Evolutionary conservation across 2,888 invertebrate species (phyloP).

Genomic region (Cyrtodaria siliqua): DNA sequence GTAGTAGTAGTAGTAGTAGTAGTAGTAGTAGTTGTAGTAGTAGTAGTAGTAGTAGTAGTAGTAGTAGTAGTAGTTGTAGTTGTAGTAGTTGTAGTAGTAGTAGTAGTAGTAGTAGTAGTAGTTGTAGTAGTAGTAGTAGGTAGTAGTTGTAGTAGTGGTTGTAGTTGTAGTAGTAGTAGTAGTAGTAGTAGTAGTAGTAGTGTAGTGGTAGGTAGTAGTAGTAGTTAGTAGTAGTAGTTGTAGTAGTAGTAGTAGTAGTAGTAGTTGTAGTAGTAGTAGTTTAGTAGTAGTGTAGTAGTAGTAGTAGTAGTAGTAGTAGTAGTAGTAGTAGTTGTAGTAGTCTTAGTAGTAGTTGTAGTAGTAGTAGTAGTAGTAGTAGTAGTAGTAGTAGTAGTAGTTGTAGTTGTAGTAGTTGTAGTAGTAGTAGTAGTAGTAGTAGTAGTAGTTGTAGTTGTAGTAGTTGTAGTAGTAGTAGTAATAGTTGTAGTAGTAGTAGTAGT

Average conservation of each 20-base stretch:
- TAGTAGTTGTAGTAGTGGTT: no score
- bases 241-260: no score
- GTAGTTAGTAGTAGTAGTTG: no score
- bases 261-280: no score
- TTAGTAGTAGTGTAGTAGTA: no score
- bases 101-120: background rate
- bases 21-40: background rate
- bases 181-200: no score
- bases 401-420: background rate
- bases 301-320: background rate
- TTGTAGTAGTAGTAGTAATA: background rate
- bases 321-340: background rate
- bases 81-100: background rate
- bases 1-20: conserved; percentile 2
- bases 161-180: no score
- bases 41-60: conserved; percentile 8
- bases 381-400: conserved; percentile 2
- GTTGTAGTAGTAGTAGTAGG: background rate
- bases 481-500: no score
- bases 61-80: conserved; percentile 7
- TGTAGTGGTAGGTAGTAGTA: no score
- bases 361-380: conserved; percentile 6
- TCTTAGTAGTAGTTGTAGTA: background rate
- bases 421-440: conserved; percentile 3
- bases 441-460: background rate